Percentiles rank a stretch among this genome's conserved stretches.
Evolutionary conservation across 2,797 vertebrate genomes (phyloP).

Genomic region (Astyanax mexicanus): DNA sequence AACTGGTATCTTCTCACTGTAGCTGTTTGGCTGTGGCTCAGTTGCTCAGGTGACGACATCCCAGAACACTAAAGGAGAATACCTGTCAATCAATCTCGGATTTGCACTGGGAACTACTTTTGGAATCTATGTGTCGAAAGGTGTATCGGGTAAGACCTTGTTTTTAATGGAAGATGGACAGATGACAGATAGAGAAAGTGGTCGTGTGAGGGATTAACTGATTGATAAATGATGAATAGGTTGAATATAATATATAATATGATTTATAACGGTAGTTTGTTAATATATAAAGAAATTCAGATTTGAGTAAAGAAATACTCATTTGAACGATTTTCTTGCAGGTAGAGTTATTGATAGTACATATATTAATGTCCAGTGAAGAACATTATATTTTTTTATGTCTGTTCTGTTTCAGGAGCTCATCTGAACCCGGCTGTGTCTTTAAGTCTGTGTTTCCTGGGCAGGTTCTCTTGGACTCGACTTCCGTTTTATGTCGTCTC

Average conservation of each 20-base stretch:
- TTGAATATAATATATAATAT: no score
- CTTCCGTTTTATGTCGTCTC: conserved; percentile 82
- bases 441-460: conserved; percentile 82
- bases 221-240: neutral
- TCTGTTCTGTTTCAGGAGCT: conserved; percentile 78
- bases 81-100: conserved; percentile 81
- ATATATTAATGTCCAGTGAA: no score
- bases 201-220: neutral
- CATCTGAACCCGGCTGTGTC: conserved; percentile 91
- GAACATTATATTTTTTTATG: neutral
- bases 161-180: neutral
- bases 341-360: no score
- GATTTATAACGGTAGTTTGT: no score
- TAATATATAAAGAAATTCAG: no score
- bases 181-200: neutral
- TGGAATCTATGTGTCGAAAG: conserved; percentile 74
- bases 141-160: conserved; percentile 75
- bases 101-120: conserved; percentile 80
- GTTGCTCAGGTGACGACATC: conserved; percentile 79
- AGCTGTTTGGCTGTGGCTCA: conserved; percentile 82
- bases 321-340: no score
- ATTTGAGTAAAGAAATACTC: no score
- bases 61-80: conserved; percentile 74
- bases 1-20: conserved; percentile 28
- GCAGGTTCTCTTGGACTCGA: conserved; percentile 80